These are phyloP conservation scores for Harlomillsia oculata DNA, from an alignment of 1,140 invertebrate genomes.

Conservation along the genomic window DNA sequence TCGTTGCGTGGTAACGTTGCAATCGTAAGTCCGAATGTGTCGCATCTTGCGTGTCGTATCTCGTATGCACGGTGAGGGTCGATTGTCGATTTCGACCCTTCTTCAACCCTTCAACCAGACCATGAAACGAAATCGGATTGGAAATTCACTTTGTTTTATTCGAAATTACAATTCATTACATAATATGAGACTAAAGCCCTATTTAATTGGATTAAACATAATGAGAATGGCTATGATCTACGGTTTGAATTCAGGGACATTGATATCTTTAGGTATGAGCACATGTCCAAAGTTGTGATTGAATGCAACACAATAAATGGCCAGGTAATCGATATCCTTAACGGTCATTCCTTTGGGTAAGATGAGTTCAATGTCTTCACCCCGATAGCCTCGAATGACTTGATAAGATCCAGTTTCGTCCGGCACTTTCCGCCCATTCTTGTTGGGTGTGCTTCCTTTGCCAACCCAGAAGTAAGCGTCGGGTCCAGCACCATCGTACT, in stretches of 20 bases:
- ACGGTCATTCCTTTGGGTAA: conserved; percentile 22
- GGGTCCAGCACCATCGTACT: conserved; percentile 30
- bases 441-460: conserved; percentile 14
- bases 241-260: conserved; percentile 13
- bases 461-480: conserved; percentile 33
- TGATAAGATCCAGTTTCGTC: conserved; percentile 24
- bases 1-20: too few relatives aligned
- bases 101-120: too few relatives aligned
- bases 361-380: conserved; percentile 24
- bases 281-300: conserved; percentile 29
- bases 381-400: conserved; percentile 21
- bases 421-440: conserved; percentile 20
- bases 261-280: conserved; percentile 21
- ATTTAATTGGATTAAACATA: too few relatives aligned
- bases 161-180: too few relatives aligned
- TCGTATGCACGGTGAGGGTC: too few relatives aligned
- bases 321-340: conserved; percentile 30
- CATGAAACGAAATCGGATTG: too few relatives aligned
- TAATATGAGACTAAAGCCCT: too few relatives aligned
- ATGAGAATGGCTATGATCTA: neutral
- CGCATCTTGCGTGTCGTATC: too few relatives aligned
- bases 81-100: too few relatives aligned
- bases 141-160: too few relatives aligned
- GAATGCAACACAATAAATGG: conserved; percentile 27
- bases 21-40: too few relatives aligned